phyloP scores from a whole-genome alignment of 2,888 invertebrate species.

The Oscheius sp. region DNA sequence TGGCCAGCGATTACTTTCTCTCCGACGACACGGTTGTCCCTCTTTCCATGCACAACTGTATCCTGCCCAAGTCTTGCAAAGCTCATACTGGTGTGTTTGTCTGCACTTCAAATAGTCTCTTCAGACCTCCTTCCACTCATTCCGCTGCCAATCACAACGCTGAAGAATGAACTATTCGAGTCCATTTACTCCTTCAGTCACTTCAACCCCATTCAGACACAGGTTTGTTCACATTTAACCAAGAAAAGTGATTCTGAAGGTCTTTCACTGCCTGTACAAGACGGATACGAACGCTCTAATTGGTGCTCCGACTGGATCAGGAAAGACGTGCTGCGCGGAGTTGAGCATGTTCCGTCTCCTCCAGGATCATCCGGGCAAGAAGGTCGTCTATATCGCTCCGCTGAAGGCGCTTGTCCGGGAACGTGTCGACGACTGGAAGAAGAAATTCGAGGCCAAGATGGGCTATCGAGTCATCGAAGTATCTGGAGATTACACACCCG shows the following conservation, averaged over 20 bases:
- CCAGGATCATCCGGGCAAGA: slow-evolving; percentile 64
- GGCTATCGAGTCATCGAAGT: slow-evolving; percentile 89
- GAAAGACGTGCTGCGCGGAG: slow-evolving; percentile 98
- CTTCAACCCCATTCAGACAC: slow-evolving; percentile 88
- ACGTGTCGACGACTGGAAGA: slow-evolving; percentile 93
- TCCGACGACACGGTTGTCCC: slow-evolving; percentile 76
- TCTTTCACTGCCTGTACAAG: slow-evolving; percentile 94
- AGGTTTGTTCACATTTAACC: slow-evolving; percentile 42
- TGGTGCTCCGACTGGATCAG: slow-evolving; percentile 95
- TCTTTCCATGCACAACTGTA: slow-evolving; percentile 84
- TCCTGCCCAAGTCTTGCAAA: slow-evolving; percentile 89
- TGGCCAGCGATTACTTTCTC: slow-evolving; percentile 80
- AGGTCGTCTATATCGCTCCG: slow-evolving; percentile 94
- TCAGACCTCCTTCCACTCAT: slow-evolving; percentile 87
- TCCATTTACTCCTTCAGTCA: slow-evolving; percentile 89
- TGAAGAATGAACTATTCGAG: slow-evolving; percentile 84
- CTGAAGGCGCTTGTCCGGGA: slow-evolving; percentile 96
- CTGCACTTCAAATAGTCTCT: slow-evolving; percentile 12
- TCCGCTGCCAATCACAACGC: slow-evolving; percentile 86
- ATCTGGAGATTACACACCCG: slow-evolving; percentile 92
- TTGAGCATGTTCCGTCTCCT: slow-evolving; percentile 85
- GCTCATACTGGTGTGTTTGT: slow-evolving; percentile 84
- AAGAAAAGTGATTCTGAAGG: slow-evolving; percentile 79
- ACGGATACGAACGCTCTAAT: slow-evolving; percentile 91
- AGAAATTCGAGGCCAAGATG: slow-evolving; percentile 82